Conservation (phyloP, 2,797 vertebrate species). For the Apodemus agrarius region DNA sequence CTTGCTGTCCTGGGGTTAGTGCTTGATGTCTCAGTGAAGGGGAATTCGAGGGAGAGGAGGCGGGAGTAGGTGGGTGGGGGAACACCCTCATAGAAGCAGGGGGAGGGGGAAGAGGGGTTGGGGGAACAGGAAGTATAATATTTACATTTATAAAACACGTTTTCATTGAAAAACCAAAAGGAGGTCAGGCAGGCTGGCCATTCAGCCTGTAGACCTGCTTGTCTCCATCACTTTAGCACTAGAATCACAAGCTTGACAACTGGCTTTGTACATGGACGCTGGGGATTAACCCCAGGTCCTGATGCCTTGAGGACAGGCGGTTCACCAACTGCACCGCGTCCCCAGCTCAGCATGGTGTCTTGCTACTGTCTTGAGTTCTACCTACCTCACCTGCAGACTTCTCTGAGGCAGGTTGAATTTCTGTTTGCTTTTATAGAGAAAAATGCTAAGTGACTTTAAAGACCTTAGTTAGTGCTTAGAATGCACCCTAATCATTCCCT, state of each 20-base stretch:
- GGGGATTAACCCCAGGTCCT: neutral
- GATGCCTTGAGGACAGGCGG: no score
- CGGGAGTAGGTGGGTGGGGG: no score
- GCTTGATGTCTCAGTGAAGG: no score
- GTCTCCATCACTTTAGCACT: neutral
- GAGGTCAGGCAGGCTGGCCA: neutral
- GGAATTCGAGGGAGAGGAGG: no score
- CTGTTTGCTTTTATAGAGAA: neutral
- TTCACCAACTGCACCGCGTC: neutral
- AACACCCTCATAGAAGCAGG: no score
- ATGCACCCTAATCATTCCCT: neutral
- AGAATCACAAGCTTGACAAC: neutral
- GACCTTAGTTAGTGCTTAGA: neutral
- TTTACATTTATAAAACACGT: no score
- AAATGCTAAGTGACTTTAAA: neutral
- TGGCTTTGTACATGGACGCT: neutral
- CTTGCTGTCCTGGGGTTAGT: neutral
- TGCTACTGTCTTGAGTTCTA: no score
- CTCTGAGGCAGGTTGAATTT: neutral
- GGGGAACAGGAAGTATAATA: no score
- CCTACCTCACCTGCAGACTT: neutral
- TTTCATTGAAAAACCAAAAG: neutral
- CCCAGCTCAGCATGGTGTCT: neutral
- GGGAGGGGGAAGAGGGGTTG: no score
- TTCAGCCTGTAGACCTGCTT: neutral